Conservation (phyloP, 2,113 vertebrate genomes). For the Perca flavescens region DNA sequence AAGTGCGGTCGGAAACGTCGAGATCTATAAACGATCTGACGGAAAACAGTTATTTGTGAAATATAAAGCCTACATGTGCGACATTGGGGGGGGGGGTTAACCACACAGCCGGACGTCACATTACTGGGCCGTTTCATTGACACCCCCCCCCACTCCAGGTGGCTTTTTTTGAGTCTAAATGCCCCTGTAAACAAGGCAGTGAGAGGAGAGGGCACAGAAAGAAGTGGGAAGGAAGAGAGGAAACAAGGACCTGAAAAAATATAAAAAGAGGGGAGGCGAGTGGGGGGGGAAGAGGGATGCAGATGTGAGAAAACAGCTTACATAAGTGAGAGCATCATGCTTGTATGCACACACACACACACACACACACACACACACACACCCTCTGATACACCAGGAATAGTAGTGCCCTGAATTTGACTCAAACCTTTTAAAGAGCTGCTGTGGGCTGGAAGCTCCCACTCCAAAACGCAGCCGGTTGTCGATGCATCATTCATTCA, state of each 20-base stretch:
- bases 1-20: no score
- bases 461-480: constrained; percentile 17
- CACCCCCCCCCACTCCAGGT: no score
- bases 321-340: constrained; percentile 52
- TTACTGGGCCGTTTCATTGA: no score
- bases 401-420: constrained; percentile 57
- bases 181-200: background rate
- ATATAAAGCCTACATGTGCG: no score
- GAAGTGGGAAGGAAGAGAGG: background rate
- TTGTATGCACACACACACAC: constrained; percentile 22
- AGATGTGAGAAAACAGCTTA: constrained; percentile 61
- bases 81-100: no score
- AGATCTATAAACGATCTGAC: no score
- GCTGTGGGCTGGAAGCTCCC: constrained; percentile 62
- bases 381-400: constrained; percentile 37
- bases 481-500: constrained; percentile 49
- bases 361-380: constrained; percentile 20
- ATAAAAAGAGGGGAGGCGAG: background rate
- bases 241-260: background rate
- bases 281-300: constrained; percentile 27
- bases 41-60: no score
- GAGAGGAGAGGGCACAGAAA: background rate
- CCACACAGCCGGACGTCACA: no score
- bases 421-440: constrained; percentile 42
- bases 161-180: no score